Conservation (phyloP, 53 echinoderm and acorn worm genomes). For the Paelopatides confundens region DNA sequence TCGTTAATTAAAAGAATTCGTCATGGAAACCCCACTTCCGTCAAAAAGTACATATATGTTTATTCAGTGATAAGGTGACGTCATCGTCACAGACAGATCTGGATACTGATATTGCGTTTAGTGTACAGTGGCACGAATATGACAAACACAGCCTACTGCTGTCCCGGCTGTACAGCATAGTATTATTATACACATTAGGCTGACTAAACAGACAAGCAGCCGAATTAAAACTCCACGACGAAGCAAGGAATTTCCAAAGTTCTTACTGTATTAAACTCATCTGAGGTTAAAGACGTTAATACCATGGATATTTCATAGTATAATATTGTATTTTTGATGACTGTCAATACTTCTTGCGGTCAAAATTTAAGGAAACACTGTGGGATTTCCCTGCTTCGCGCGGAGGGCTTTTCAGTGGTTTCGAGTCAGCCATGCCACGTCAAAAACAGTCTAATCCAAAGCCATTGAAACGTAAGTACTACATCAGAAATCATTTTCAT, state of each 20-base stretch:
- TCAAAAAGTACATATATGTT: conserved; percentile 41
- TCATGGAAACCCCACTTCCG: conserved; percentile 35
- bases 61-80: conserved; percentile 13
- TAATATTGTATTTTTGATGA: background rate
- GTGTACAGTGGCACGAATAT: conserved; percentile 10
- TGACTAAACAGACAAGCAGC: background rate
- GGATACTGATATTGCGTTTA: background rate
- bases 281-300: background rate
- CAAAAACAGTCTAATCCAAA: conserved; percentile 99
- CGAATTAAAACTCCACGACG: background rate
- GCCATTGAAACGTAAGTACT: conserved; percentile 87
- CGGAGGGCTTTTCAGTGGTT: conserved; percentile 47
- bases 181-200: no score
- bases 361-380: conserved; percentile 5
- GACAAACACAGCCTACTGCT: conserved; percentile 11
- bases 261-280: background rate
- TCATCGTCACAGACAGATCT: conserved; percentile 24
- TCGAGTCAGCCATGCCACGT: conserved; percentile 85
- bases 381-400: conserved; percentile 37
- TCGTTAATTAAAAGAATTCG: conserved; percentile 1
- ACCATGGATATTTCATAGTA: background rate
- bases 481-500: background rate
- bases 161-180: background rate
- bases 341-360: conserved; percentile 8
- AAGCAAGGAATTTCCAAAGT: conserved; percentile 17